phyloP scores from a whole-genome alignment of 2,888 invertebrate genomes.

The Cantharis rufa region DNA sequence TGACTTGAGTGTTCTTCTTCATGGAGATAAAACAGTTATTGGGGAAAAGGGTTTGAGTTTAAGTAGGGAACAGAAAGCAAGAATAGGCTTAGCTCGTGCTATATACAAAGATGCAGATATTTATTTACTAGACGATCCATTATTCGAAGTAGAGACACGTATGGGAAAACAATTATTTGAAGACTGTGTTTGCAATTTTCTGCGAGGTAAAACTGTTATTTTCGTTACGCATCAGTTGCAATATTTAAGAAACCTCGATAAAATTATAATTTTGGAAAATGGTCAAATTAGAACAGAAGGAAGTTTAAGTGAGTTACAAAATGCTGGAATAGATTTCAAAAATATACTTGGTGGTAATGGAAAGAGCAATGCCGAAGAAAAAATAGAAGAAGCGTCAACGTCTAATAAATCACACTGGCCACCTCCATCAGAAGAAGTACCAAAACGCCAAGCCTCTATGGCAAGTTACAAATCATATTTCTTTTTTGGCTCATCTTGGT shows the following conservation, averaged over 20 bases:
- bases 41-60: constrained; percentile 79
- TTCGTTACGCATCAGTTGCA: constrained; percentile 75
- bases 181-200: constrained; percentile 67
- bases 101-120: constrained; percentile 51
- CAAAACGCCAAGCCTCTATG: constrained; percentile 65
- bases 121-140: constrained; percentile 79
- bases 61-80: constrained; percentile 82
- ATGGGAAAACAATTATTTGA: constrained; percentile 76
- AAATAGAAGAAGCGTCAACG: background rate
- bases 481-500: constrained; percentile 70
- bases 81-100: constrained; percentile 84
- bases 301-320: background rate
- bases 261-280: constrained; percentile 53
- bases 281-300: constrained; percentile 49
- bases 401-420: constrained; percentile 38
- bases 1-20: constrained; percentile 74
- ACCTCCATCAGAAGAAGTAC: constrained; percentile 56
- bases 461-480: constrained; percentile 70
- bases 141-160: constrained; percentile 79
- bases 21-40: constrained; percentile 80
- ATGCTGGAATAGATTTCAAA: background rate
- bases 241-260: constrained; percentile 52
- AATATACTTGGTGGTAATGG: background rate
- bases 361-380: background rate
- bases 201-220: constrained; percentile 64